Evolutionary conservation across 2,797 vertebrate genomes (phyloP).

Genomic region (Tinamus major): DNA sequence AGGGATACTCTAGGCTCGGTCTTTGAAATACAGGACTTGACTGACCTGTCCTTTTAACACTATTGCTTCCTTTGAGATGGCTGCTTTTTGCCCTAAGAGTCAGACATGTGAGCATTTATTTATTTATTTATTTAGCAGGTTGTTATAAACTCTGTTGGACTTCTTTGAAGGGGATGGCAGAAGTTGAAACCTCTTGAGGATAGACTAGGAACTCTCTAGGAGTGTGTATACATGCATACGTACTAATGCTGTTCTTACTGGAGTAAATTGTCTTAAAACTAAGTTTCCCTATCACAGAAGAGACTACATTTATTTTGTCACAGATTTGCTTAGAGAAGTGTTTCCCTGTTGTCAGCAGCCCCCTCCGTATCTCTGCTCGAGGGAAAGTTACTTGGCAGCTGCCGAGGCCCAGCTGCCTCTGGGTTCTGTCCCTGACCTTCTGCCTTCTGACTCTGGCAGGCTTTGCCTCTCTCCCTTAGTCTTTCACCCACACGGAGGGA

Average conservation of each 20-base stretch:
- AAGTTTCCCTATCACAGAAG: neutral
- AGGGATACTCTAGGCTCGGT: neutral
- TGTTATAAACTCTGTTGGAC: neutral
- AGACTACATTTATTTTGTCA: neutral
- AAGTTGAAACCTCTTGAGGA: neutral
- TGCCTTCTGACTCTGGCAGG: neutral
- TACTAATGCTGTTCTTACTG: neutral
- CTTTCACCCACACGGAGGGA: neutral
- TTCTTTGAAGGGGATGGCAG: neutral
- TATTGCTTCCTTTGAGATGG: neutral
- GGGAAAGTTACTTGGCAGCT: neutral
- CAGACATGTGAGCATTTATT: neutral
- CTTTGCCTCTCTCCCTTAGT: neutral
- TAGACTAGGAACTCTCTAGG: neutral
- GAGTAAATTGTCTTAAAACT: neutral
- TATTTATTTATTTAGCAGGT: too few species aligned
- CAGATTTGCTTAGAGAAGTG: neutral
- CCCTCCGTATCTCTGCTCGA: neutral
- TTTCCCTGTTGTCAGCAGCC: neutral
- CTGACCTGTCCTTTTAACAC: neutral
- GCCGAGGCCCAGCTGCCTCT: neutral
- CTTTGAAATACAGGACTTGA: too few species aligned
- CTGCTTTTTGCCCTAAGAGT: neutral
- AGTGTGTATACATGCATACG: neutral
- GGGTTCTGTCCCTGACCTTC: neutral